Evolutionary conservation across 2,113 vertebrate genomes (phyloP), one percentile per base, ranked within the genome.

Genomic region (Etheostoma spectabile): DNA sequence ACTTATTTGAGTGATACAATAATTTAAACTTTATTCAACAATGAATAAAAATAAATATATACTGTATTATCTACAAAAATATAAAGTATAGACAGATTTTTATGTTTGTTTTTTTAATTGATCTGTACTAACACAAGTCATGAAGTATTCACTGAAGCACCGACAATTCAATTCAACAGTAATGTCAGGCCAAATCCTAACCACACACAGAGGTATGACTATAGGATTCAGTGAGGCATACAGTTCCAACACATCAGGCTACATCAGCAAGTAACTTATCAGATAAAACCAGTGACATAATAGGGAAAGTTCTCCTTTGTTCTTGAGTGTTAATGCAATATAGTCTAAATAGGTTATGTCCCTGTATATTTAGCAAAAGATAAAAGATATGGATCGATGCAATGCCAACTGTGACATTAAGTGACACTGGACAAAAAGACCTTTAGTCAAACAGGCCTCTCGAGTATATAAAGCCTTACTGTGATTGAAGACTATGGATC

Each of bases 41-140:
- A 94, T 93, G 74, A 93, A 94, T 94, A 95, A 93, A 95, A 94
- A 95, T 92, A 93, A 94, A 95, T 93, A 93, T 93, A 92, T 89
- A 30, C 30, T 30, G 30, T 30, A 89, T 91, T 90, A 95, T 93
- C 83, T 94, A 88, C 89, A 95, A 95, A 95, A 95, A 95, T 95
- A 94, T 89, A 95, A 93, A 90, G 89, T 88, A 91, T 91, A 87
- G 91, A 94, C 92, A 86, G 84, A 91, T 82, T 92, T 85, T 51
- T 30, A 30, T 30, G 30, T 30, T 3, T 30, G 86, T 89, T 76
- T 71, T 85, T 82, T 88, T 53, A 56, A 79, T 69, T 72, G 70
- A 84, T 81, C 57, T 69, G 66, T 74, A 59, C 57, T 66, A 74
- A 67, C 72, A 86, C 75, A 79, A 68, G 68, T 83, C 69, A 84